Evolutionary conservation across 2,888 invertebrate species (phyloP), one percentile per base, ranked within the genome.

Genomic region (Papilio elwesi): DNA sequence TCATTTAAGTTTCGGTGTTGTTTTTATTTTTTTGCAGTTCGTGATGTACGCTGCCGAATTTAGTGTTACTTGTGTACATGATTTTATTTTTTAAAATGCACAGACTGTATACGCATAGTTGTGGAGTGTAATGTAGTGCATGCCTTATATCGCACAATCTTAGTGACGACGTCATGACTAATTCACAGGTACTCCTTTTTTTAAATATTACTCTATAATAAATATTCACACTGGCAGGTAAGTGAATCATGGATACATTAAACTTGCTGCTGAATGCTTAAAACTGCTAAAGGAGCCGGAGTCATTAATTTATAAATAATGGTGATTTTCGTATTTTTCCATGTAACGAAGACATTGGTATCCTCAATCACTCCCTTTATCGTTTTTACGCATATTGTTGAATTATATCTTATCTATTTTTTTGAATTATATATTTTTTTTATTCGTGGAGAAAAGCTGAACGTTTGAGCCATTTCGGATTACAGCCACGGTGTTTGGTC

Each of bases 111-210:
- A 78, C 90, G 83, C 90, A 83, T 92, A 89, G 85, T 87, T 87
- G 85, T 85, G 87, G 82, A 87, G 85, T 90, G 82, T 89, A 78
- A 89, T 90, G 88, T 92, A 92, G 92, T 93, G 93, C 92, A 92
- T 92, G 93, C 84, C 76, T 90, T 89, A 83, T 88, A 84, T 89
- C 82, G 90, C 92, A 92, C 91, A 87, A 76, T 83, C 84, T 79
- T 89, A 88, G 85, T 78, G 88, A 84, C 85, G 86, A 83, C 90
- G 89, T 85, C 86, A 95, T 95, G 95, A 95, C 95, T 84, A 95
- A 95, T 91, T 94, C 95, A 84, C 95, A 95, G 95, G 95, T 95
- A 94, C 85, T 85, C 81, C 78, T 81, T 81, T 85, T 87, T 83
- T 81, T 81, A n/a, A 26, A 26, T 26, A 26, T 76, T 76, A 74